phyloP scores from a whole-genome alignment of 2,888 invertebrate species.

The Sesia apiformis region DNA sequence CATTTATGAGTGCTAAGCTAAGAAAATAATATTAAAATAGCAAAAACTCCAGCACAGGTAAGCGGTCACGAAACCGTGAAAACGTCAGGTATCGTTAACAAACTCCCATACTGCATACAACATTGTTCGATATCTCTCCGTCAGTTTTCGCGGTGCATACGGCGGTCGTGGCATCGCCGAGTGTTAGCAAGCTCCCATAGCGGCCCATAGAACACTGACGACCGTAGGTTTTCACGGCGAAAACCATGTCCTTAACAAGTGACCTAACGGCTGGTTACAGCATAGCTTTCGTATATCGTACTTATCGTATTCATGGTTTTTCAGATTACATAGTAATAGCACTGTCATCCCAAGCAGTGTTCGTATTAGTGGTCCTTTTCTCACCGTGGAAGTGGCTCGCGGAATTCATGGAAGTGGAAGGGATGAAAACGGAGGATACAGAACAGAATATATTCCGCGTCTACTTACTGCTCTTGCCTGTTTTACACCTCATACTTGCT shows the following conservation, averaged over 20 bases:
- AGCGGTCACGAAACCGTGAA: too few relatives aligned
- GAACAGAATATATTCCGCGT: constrained; percentile 69
- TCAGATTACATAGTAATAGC: constrained; percentile 76
- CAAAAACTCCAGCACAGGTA: too few relatives aligned
- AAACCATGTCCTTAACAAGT: neutral
- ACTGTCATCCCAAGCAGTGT: constrained; percentile 67
- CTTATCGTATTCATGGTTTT: constrained; percentile 8
- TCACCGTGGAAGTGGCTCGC: constrained; percentile 70
- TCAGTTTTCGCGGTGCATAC: too few relatives aligned
- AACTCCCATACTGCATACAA: neutral
- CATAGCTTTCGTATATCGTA: too few relatives aligned
- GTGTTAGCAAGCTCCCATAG: too few relatives aligned
- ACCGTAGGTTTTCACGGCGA: neutral
- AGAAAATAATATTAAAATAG: too few relatives aligned
- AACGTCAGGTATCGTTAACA: too few relatives aligned
- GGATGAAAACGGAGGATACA: constrained; percentile 28
- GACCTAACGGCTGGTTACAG: neutral
- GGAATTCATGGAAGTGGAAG: constrained; percentile 71
- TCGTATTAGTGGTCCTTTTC: constrained; percentile 74
- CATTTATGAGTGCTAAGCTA: too few relatives aligned
- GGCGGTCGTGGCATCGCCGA: too few relatives aligned
- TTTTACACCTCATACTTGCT: constrained; percentile 73
- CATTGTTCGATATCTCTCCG: neutral
- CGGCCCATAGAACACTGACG: too few relatives aligned
- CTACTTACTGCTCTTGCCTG: constrained; percentile 72